Evolutionary conservation across 2,113 vertebrate species (phyloP).

Genomic region (Corvus cornix): DNA sequence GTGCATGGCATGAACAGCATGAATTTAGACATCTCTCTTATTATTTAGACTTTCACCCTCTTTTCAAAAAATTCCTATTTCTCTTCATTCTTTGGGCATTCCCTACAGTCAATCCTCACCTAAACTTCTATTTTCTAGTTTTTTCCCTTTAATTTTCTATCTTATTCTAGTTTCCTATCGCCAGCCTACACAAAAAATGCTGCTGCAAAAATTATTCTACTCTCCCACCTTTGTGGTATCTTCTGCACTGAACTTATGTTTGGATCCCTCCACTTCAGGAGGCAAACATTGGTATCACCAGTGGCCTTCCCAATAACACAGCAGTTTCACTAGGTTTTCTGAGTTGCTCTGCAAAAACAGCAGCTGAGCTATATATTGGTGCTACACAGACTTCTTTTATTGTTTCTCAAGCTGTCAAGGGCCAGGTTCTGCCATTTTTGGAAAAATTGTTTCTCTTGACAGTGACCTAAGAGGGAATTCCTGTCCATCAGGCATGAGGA

Average conservation of each 20-base stretch:
- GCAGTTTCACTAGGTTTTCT: background rate
- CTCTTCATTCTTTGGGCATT: background rate
- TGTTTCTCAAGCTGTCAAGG: background rate
- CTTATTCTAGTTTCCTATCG: background rate
- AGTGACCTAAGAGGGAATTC: background rate
- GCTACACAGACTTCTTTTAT: background rate
- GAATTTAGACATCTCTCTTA: background rate
- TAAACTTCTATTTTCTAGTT: background rate
- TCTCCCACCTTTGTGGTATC: background rate
- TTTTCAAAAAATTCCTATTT: background rate
- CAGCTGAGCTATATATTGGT: background rate
- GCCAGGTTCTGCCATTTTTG: background rate
- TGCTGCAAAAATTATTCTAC: background rate
- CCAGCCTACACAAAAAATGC: background rate
- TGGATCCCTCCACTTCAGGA: background rate
- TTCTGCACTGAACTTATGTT: background rate
- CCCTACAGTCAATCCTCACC: background rate
- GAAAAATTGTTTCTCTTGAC: background rate
- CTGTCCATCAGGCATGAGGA: accelerated
- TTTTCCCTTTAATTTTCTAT: background rate
- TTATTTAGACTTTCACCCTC: background rate
- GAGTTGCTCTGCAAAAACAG: background rate
- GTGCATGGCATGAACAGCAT: background rate
- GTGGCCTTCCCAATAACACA: background rate
- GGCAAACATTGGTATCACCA: background rate